Evolutionary conservation across 1,140 invertebrate genomes (phyloP).

Genomic region (Ganaspis sp.): DNA sequence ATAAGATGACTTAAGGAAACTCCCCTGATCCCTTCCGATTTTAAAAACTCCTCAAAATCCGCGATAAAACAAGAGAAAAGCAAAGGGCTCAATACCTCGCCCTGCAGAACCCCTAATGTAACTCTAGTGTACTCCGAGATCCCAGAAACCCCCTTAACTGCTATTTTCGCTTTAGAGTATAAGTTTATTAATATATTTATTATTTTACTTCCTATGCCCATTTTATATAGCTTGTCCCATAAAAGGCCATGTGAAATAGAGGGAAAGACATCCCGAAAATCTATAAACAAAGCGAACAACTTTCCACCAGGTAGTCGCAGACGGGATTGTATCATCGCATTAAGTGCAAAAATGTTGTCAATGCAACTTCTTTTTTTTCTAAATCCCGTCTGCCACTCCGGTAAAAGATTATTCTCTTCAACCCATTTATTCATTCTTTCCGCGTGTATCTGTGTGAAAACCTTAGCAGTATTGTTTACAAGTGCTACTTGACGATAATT

Average conservation of each 20-base stretch:
- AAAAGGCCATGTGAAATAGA: conserved; percentile 34
- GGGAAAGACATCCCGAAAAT: conserved; percentile 28
- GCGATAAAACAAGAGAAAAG: conserved; percentile 48
- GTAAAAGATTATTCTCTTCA: too few relatives aligned
- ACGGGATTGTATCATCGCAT: too few relatives aligned
- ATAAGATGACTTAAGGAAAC: conserved; percentile 26
- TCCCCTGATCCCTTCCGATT: conserved; percentile 33
- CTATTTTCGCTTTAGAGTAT: conserved; percentile 6
- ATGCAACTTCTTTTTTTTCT: too few relatives aligned
- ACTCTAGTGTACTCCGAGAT: background rate
- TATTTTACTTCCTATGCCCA: background rate
- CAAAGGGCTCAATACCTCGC: conserved; percentile 41
- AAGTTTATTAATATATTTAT: background rate
- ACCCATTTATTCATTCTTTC: too few relatives aligned
- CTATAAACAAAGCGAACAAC: conserved; percentile 35
- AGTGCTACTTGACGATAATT: too few relatives aligned
- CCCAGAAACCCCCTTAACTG: background rate
- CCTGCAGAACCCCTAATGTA: conserved; percentile 45
- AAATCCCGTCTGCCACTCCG: too few relatives aligned
- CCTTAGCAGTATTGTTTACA: too few relatives aligned
- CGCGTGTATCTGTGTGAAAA: too few relatives aligned
- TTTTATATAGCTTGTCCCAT: conserved; percentile 20
- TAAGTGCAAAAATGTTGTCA: too few relatives aligned
- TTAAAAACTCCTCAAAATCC: conserved; percentile 48
- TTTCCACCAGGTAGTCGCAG: background rate